These are phyloP conservation scores for Nemotelus pantherinus DNA, from an alignment of 2,888 invertebrate genomes.

Conservation along the genomic window DNA sequence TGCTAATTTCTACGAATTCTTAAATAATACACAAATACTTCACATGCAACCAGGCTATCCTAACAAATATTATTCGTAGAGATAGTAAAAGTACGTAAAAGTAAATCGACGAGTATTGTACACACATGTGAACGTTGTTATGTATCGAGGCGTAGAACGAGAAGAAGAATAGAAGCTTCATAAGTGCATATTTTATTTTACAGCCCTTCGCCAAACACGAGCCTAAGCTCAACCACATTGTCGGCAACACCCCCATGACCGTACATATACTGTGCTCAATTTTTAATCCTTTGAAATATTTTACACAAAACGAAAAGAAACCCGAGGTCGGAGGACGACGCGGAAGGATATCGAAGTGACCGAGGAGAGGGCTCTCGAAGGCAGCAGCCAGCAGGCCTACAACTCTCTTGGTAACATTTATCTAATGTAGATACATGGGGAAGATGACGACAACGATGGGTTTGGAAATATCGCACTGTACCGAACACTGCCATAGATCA, in stretches of 20 bases:
- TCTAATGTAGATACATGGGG: conserved; percentile 25
- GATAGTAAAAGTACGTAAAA: too few relatives aligned
- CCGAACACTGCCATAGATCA: conserved; percentile 50
- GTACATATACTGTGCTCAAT: conserved; percentile 48
- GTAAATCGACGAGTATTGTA: too few relatives aligned
- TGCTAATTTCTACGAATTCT: too few relatives aligned
- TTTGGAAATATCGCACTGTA: conserved; percentile 44
- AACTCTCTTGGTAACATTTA: conserved; percentile 30
- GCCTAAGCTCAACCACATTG: neutral
- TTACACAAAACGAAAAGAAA: conserved; percentile 48
- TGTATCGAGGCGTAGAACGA: too few relatives aligned
- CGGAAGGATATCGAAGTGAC: neutral
- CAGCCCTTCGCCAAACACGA: conserved; percentile 11
- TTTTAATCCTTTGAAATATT: conserved; percentile 52
- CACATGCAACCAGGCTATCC: too few relatives aligned
- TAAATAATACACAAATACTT: too few relatives aligned
- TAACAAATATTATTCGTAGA: too few relatives aligned
- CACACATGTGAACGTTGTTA: too few relatives aligned
- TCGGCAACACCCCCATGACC: conserved; percentile 23
- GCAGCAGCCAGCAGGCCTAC: neutral
- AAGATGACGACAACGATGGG: conserved; percentile 7
- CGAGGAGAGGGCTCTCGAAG: neutral
- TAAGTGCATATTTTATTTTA: conserved; percentile 34
- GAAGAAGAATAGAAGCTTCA: too few relatives aligned
- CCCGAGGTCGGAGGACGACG: conserved; percentile 21